Conservation (phyloP, 2,113 vertebrate species). For the Oreochromis niloticus region DNA sequence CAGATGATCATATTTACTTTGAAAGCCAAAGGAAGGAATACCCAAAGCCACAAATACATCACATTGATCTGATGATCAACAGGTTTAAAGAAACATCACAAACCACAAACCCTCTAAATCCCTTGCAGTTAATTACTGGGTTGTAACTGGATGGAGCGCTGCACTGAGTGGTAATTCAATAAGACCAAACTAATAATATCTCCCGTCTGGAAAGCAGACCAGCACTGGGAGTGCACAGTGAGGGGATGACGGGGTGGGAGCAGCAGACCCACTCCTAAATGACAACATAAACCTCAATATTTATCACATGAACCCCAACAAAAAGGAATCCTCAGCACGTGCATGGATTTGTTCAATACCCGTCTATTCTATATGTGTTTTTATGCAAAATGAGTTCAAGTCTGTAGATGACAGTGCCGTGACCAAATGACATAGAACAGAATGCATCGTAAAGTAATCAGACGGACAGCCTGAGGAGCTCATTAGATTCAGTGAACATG, state of each 20-base stretch:
- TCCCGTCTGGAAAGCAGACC: constrained; percentile 36
- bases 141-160: constrained; percentile 40
- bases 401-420: neutral
- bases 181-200: constrained; percentile 68
- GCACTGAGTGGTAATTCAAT: constrained; percentile 63
- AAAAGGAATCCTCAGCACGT: neutral
- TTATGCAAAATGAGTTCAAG: neutral
- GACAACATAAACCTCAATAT: neutral
- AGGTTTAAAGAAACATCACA: constrained; percentile 34
- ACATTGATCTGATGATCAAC: constrained; percentile 15
- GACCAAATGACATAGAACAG: constrained; percentile 31
- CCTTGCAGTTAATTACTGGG: constrained; percentile 59
- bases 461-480: constrained; percentile 36
- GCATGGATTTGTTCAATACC: constrained; percentile 7
- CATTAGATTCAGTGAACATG: constrained; percentile 46
- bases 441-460: constrained; percentile 44
- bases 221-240: neutral
- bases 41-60: neutral
- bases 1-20: neutral
- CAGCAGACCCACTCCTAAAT: constrained; percentile 1
- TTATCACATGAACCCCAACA: constrained; percentile 13
- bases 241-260: neutral
- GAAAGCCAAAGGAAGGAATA: neutral
- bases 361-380: neutral
- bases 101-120: constrained; percentile 47